phyloP scores from a whole-genome alignment of 30 jellyfish, hydroid and myxozoan species.

The Aurelia aurita complex sp. Pacific region DNA sequence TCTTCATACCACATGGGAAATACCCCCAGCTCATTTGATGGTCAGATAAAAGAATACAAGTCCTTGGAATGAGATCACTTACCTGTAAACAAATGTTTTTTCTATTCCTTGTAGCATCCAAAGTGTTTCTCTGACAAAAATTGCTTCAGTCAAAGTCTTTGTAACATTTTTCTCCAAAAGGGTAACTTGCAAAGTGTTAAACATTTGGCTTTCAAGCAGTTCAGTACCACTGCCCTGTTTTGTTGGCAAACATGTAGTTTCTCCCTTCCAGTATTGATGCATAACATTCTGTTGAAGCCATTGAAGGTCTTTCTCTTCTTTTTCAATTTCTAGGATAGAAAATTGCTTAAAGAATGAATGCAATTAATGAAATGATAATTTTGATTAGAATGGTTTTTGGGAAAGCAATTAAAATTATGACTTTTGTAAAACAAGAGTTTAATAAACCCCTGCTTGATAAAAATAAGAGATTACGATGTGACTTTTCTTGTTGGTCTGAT shows the following conservation, averaged over 20 bases:
- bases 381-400: neutral
- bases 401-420: too few species aligned
- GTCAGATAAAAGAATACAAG: too few species aligned
- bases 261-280: conserved; percentile 49
- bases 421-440: too few species aligned
- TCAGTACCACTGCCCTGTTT: neutral
- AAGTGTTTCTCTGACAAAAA: conserved; percentile 48
- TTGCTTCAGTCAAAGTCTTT: conserved; percentile 18
- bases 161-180: neutral
- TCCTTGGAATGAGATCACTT: neutral
- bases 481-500: too few species aligned
- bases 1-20: too few species aligned
- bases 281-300: conserved; percentile 59
- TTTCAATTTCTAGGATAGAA: neutral
- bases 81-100: conserved; percentile 34
- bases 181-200: neutral
- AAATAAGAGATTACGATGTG: too few species aligned
- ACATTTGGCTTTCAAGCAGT: neutral
- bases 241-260: neutral
- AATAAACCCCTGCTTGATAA: too few species aligned
- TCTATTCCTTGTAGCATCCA: conserved; percentile 64
- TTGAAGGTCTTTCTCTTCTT: conserved; percentile 12
- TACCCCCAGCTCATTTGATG: too few species aligned
- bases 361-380: neutral
- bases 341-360: neutral